phyloP scores from a whole-genome alignment of 2,113 vertebrate genomes.

The Dasyurus viverrinus region DNA sequence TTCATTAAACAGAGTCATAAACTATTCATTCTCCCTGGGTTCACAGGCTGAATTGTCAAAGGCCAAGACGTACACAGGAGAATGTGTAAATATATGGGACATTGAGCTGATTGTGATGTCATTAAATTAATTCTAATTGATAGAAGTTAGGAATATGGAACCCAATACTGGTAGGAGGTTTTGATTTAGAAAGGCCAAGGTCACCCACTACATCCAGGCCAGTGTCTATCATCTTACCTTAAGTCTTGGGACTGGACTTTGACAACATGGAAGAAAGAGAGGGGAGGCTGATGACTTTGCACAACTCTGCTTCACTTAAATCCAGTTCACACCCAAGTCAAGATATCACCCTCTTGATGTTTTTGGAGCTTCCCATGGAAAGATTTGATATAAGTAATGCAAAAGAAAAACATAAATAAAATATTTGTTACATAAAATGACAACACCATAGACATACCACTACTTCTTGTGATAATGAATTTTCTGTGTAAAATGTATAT shows the following conservation, averaged over 20 bases:
- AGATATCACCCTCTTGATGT: neutral
- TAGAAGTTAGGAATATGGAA: neutral
- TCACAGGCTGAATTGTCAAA: constrained; percentile 8
- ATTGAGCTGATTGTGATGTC: neutral
- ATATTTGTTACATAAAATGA: neutral
- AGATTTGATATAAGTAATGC: neutral
- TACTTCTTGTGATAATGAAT: neutral
- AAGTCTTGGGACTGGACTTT: too few relatives aligned
- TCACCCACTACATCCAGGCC: too few relatives aligned
- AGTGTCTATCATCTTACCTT: too few relatives aligned
- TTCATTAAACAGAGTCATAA: constrained; percentile 39
- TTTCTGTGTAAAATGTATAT: neutral
- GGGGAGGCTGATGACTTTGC: neutral
- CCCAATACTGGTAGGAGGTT: too few relatives aligned
- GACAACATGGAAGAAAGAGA: neutral
- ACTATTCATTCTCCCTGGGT: constrained; percentile 29
- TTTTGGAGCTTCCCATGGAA: neutral
- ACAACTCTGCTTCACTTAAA: neutral
- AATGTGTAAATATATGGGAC: neutral
- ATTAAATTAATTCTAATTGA: neutral
- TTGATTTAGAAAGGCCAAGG: too few relatives aligned
- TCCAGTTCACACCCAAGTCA: neutral
- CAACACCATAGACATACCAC: neutral
- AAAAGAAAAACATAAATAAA: neutral
- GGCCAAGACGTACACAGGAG: constrained; percentile 11